Percentiles rank a stretch among this genome's conserved stretches.
phyloP scores from a whole-genome alignment of 2,113 vertebrate genomes.

The Calypte anna region DNA sequence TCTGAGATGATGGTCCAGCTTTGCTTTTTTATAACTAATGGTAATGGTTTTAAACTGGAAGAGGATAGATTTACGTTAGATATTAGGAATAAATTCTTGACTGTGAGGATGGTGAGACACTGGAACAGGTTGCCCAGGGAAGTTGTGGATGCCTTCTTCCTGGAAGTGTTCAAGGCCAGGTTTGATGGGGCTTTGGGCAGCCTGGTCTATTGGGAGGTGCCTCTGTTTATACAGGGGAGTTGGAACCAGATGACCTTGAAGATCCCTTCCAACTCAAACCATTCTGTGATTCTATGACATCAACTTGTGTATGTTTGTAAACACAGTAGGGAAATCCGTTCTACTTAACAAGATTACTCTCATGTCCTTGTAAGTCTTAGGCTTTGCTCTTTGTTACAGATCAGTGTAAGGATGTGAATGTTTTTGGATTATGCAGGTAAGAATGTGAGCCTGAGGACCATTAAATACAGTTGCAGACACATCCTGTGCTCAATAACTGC shows the following conservation, averaged over 20 bases:
- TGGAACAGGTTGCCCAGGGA: too few relatives aligned
- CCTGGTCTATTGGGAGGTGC: too few relatives aligned
- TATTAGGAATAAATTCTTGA: too few relatives aligned
- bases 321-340: not conserved
- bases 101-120: too few relatives aligned
- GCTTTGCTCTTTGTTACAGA: not conserved
- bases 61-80: too few relatives aligned
- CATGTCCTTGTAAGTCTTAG: not conserved
- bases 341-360: not conserved
- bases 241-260: too few relatives aligned
- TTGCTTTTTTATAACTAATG: not conserved
- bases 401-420: not conserved
- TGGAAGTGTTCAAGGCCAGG: too few relatives aligned
- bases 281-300: not conserved
- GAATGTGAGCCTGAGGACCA: not conserved
- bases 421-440: not conserved
- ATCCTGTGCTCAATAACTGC: not conserved
- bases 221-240: too few relatives aligned
- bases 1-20: not conserved
- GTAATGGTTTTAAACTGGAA: too few relatives aligned
- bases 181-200: too few relatives aligned
- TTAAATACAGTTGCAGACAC: not conserved
- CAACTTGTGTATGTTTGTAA: not conserved
- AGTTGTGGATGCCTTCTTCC: too few relatives aligned
- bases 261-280: too few relatives aligned